A percentile compares a stretch with the other conserved stretches of the same genome.
Evolutionary conservation across 2,888 invertebrate genomes (phyloP).

Genomic region (Tenthredo amoena): DNA sequence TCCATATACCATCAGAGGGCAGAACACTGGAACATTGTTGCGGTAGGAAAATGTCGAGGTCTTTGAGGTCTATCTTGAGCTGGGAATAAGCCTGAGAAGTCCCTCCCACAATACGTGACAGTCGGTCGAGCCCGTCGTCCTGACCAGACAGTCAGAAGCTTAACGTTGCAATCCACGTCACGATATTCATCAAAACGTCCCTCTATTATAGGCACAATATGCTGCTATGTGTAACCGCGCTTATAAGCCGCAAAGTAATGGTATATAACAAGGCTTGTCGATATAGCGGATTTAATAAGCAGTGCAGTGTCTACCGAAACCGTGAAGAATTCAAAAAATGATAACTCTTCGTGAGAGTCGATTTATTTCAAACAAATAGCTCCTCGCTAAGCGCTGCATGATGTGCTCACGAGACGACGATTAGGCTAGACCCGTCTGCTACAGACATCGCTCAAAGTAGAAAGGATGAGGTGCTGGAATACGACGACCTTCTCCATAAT

Average conservation of each 20-base stretch:
- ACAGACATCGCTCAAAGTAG: slow-evolving; percentile 28
- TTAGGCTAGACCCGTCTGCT: slow-evolving; percentile 44
- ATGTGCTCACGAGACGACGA: slow-evolving; percentile 45
- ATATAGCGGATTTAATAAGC: slow-evolving; percentile 21
- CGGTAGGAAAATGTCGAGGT: slow-evolving; percentile 66
- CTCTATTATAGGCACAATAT: not conserved
- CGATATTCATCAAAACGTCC: slow-evolving; percentile 43
- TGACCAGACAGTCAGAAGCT: slow-evolving; percentile 32
- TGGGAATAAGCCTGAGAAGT: slow-evolving; percentile 75
- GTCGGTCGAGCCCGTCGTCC: slow-evolving; percentile 30
- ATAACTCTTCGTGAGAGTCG: slow-evolving; percentile 27
- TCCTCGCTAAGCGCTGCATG: slow-evolving; percentile 35
- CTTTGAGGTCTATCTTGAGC: slow-evolving; percentile 62
- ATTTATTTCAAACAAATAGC: slow-evolving; percentile 33
- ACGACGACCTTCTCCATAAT: slow-evolving; percentile 41
- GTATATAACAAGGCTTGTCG: not conserved
- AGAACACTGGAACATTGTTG: slow-evolving; percentile 39
- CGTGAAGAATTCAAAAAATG: not conserved
- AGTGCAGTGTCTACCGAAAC: not conserved
- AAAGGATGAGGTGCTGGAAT: slow-evolving; percentile 32
- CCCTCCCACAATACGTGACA: slow-evolving; percentile 72
- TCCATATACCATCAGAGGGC: not conserved
- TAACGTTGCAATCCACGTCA: slow-evolving; percentile 37
- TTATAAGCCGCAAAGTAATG: slow-evolving; percentile 7
- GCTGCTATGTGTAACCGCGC: not conserved